A percentile compares a stretch with the other conserved stretches of the same genome.
These are phyloP conservation scores for Campoletis sonorensis DNA, from an alignment of 1,140 invertebrate genomes.

Conservation along the genomic window DNA sequence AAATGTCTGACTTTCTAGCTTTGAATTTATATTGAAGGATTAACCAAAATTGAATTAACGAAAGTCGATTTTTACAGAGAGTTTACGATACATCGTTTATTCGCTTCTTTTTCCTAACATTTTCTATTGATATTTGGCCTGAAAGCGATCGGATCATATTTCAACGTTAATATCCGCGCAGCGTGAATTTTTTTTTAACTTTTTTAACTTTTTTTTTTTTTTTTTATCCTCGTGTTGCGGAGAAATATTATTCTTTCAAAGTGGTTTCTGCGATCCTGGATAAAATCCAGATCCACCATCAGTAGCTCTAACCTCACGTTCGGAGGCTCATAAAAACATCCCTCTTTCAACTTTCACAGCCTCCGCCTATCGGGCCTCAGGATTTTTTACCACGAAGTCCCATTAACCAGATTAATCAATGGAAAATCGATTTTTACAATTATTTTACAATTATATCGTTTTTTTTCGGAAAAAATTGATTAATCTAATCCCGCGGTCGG, in stretches of 20 bases:
- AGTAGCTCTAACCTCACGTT: neutral
- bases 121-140: neutral
- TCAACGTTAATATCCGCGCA: constrained; percentile 15
- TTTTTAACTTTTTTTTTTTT: no score
- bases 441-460: no score
- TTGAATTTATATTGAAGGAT: no score
- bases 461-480: no score
- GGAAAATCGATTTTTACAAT: neutral
- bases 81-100: neutral
- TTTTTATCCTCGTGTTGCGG: constrained; percentile 11
- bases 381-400: neutral
- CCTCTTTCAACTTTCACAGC: neutral
- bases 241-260: constrained; percentile 32
- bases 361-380: neutral
- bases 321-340: neutral
- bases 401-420: neutral
- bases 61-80: no score
- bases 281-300: constrained; percentile 22
- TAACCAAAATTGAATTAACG: no score
- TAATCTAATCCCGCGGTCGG: no score
- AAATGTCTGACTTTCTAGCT: no score
- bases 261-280: constrained; percentile 9
- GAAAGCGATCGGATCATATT: neutral
- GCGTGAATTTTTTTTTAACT: constrained; percentile 4
- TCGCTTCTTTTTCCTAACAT: neutral